Base-by-base conservation (phyloP, 2,888 invertebrate genomes). In the Melanchra persicariae region DNA sequence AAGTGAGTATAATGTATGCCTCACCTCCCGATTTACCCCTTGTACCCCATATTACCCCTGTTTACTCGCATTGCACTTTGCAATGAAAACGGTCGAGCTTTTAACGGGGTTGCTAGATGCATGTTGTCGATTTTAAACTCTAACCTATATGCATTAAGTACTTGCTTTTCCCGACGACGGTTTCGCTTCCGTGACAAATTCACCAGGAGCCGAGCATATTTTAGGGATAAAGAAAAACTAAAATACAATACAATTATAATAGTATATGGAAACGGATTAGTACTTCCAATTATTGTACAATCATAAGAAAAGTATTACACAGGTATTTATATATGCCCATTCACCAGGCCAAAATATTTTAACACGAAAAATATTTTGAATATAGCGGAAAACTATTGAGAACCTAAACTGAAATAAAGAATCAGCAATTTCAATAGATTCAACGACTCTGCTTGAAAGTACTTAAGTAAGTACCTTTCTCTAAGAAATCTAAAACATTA, bases 31-130 rank as follows among this genome's bases (percentile, higher is more conserved):
- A 43, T 26, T 22, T 30, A n/a, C 19, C 55, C 54, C 47, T 22
- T 24, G 1, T 30, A 26, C 54, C 68, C 70, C 30, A 9, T 70
- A 51, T 55, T 59, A 37, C 60, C 62, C 79, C 62, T 83, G 70
- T 84, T 85, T 85, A 79, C 81, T 79, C 73, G 72, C 45, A 69
- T 62, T 84, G 84, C 84, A 84, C 84, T 84, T 85, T 85, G 81
- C 81, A 83, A 79, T 81, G 74, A 77, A 77, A 85, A 75, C 73
- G 69, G 66, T 80, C 45, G 69, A 51, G 54, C 77, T 84, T 84
- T 79, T 77, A 77, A 55, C 62, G 19, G 84, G 30, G 85, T 85
- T 85, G 83, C 81, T 22, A 77, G 78, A 4, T n/a, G 10, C 17
- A 45, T 37, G 3, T 15, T 54, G 17, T 8, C 2, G 9, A 19